Evolutionary conservation across 1,140 invertebrate genomes (phyloP).

Genomic region (Solen grandis): DNA sequence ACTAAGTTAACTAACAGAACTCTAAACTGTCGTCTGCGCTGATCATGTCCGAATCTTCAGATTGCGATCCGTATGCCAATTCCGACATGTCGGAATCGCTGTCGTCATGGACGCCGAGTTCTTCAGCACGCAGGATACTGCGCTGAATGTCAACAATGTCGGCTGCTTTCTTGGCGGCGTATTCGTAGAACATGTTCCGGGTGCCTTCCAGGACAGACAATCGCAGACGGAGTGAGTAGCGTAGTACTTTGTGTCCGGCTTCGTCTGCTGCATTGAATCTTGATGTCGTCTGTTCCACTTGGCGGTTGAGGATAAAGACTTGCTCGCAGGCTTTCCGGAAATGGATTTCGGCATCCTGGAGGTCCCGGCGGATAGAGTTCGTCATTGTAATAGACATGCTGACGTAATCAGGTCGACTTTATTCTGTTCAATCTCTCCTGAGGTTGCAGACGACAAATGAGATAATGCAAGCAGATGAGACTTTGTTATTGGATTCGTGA

Average conservation of each 20-base stretch:
- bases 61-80: neutral
- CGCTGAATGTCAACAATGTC: conserved; percentile 40
- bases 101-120: neutral
- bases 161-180: conserved; percentile 46
- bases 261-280: conserved; percentile 21
- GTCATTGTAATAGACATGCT: conserved; percentile 28
- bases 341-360: conserved; percentile 79
- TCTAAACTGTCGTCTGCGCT: neutral
- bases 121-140: neutral
- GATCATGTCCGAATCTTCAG: conserved; percentile 5
- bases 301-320: conserved; percentile 34
- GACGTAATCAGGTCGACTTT: too few species aligned
- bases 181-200: conserved; percentile 56
- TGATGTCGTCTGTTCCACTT: conserved; percentile 16
- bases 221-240: conserved; percentile 51
- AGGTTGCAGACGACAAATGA: too few species aligned
- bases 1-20: neutral
- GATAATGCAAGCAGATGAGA: too few species aligned
- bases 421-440: too few species aligned
- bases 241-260: neutral
- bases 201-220: conserved; percentile 48
- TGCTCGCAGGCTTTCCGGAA: conserved; percentile 32
- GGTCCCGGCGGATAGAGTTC: conserved; percentile 72
- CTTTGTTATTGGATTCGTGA: too few species aligned
- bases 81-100: conserved; percentile 39